Conservation (phyloP, 2,888 invertebrate species). For the Acanthosepion lycidas region DNA sequence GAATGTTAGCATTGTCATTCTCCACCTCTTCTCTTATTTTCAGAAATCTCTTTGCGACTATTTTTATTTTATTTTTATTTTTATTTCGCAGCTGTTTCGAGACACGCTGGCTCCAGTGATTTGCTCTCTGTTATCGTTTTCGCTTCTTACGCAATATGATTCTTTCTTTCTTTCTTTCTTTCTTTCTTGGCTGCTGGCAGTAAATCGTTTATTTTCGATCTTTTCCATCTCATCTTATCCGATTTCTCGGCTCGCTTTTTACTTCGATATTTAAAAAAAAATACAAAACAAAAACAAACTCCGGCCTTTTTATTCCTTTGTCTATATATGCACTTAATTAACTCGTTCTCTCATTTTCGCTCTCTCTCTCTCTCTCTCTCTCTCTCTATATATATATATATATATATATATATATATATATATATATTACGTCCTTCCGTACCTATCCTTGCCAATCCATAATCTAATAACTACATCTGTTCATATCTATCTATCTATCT, state of each 20-base stretch:
- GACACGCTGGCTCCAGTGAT: background rate
- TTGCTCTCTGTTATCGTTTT: background rate
- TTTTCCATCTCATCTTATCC: background rate
- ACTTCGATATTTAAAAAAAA: background rate
- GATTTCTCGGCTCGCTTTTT: background rate
- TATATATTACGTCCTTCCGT: background rate
- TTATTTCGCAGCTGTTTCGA: background rate
- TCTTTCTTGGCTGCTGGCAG: background rate
- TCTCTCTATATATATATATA: too few relatives aligned
- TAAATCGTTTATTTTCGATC: background rate
- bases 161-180: background rate
- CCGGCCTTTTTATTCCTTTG: background rate
- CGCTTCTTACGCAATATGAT: background rate
- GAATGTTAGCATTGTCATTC: background rate
- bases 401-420: background rate
- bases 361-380: too few relatives aligned
- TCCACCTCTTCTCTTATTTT: background rate
- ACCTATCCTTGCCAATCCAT: background rate
- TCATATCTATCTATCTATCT: background rate
- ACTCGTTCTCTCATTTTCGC: background rate
- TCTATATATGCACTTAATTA: constrained; percentile 13
- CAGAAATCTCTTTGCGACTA: background rate
- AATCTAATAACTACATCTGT: too few relatives aligned
- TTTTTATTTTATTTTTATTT: background rate
- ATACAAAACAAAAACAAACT: too few relatives aligned